Evolutionary conservation across 2,113 vertebrate genomes (phyloP).

Genomic region (Brachypteracias leptosomus): DNA sequence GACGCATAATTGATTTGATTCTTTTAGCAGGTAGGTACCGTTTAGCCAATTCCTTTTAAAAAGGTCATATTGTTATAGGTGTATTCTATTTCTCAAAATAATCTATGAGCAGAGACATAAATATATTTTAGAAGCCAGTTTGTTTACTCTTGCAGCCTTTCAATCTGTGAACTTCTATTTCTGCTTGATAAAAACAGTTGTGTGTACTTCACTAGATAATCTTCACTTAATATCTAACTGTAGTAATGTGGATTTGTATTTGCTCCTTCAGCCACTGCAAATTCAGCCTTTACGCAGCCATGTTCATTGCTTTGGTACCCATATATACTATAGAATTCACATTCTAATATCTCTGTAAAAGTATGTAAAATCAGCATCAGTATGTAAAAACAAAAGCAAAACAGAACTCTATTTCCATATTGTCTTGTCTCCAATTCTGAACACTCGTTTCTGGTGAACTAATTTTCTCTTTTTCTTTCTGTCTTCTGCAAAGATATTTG

Average conservation of each 20-base stretch:
- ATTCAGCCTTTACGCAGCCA: background rate
- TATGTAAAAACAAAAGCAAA: background rate
- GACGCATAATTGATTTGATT: background rate
- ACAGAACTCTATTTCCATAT: background rate
- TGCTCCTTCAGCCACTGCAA: background rate
- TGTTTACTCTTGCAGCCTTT: background rate
- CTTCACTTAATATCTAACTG: background rate
- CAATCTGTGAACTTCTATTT: background rate
- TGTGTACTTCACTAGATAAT: background rate
- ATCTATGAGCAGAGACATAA: background rate
- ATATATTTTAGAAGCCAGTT: background rate
- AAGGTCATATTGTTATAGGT: background rate
- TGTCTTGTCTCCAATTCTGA: slow-evolving; percentile 10
- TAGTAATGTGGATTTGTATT: background rate
- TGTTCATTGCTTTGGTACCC: background rate
- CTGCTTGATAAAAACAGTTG: background rate
- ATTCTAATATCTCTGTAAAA: background rate
- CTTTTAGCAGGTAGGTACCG: background rate
- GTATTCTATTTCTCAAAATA: background rate
- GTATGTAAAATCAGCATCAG: no score
- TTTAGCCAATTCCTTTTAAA: background rate
- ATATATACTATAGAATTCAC: background rate
- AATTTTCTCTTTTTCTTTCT: slow-evolving; percentile 44
- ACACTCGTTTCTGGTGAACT: slow-evolving; percentile 20
- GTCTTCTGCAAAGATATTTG: slow-evolving; percentile 45